phyloP scores from a whole-genome alignment of 2,797 vertebrate genomes.

The Neosalanx taihuensis region DNA sequence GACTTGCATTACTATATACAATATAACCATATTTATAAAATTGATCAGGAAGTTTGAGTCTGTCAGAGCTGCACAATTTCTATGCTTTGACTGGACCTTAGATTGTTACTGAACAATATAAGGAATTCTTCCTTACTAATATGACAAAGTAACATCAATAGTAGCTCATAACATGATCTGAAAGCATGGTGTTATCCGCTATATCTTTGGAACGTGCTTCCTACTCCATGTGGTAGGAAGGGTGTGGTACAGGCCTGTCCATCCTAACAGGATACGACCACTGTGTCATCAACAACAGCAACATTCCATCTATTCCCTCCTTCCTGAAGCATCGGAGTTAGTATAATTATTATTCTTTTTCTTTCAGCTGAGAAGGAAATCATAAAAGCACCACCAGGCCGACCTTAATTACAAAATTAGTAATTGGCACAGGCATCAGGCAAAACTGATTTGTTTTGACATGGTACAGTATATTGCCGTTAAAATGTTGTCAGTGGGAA shows the following conservation, averaged over 20 bases:
- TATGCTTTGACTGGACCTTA: no score
- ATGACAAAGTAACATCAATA: no score
- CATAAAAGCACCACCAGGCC: conserved; percentile 13
- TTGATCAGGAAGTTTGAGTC: no score
- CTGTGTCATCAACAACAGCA: conserved; percentile 10
- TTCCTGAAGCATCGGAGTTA: conserved; percentile 29
- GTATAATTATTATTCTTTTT: conserved; percentile 31
- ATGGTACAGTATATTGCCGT: no score
- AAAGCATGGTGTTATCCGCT: neutral
- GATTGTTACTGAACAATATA: no score
- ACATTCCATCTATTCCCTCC: conserved; percentile 32
- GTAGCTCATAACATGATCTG: neutral
- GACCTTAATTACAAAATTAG: no score
- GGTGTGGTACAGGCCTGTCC: neutral
- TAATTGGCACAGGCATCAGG: no score
- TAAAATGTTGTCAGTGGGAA: no score
- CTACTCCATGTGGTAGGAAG: conserved; percentile 4
- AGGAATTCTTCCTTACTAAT: no score
- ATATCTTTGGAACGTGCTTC: neutral
- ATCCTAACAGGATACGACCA: neutral
- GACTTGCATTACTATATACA: neutral
- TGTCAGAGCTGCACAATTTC: no score
- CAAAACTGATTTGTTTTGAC: no score
- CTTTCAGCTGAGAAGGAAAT: conserved; percentile 19
- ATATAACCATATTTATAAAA: neutral